phyloP scores from a whole-genome alignment of 2,888 invertebrate species.

The Drosophila quinaria region DNA sequence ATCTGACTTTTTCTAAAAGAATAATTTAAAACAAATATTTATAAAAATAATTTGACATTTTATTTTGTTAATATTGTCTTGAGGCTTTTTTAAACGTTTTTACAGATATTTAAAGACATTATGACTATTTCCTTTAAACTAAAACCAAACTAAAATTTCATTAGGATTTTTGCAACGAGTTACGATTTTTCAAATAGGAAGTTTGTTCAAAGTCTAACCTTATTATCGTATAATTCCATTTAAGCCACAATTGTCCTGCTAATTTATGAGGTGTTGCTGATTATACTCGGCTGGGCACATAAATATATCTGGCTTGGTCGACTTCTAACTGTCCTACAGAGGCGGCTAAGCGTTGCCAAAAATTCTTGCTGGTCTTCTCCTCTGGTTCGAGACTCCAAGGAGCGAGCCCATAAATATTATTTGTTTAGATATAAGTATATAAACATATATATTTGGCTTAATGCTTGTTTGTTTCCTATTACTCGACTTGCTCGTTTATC shows the following conservation, averaged over 20 bases:
- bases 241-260: conserved; percentile 16
- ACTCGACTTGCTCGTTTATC: conserved; percentile 69
- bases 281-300: conserved; percentile 66
- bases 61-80: no score
- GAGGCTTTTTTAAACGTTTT: no score
- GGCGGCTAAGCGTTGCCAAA: conserved; percentile 63
- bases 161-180: no score
- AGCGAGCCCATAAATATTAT: conserved; percentile 70
- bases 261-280: conserved; percentile 80
- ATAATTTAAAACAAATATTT: no score
- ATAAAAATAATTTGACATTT: no score
- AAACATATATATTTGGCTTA: conserved; percentile 62
- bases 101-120: no score
- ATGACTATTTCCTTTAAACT: no score
- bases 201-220: not conserved
- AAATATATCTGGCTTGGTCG: conserved; percentile 53
- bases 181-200: not conserved
- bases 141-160: no score
- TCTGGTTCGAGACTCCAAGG: not conserved
- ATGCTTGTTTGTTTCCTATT: conserved; percentile 74
- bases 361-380: conserved; percentile 26
- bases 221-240: conserved; percentile 4
- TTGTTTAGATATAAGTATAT: conserved; percentile 55
- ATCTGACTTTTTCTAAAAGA: no score
- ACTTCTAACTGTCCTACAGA: conserved; percentile 36